phyloP scores from a whole-genome alignment of 1,140 invertebrate genomes.

The Drosophila mojavensis region DNA sequence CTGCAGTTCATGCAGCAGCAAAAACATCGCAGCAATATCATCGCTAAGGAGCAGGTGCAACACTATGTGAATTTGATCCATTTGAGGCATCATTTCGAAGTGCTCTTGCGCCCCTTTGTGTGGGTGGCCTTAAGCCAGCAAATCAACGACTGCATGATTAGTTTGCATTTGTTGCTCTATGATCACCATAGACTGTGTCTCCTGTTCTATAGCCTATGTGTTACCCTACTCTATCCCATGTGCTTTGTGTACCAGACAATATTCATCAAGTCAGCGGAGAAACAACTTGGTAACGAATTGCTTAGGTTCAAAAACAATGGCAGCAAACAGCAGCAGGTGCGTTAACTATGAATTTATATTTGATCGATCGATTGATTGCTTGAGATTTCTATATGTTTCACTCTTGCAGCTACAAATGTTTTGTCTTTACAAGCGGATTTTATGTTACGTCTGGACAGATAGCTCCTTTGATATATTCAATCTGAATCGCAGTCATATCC shows the following conservation, averaged over 20 bases:
- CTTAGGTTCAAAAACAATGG: constrained; percentile 9
- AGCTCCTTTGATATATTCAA: constrained; percentile 29
- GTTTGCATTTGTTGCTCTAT: constrained; percentile 41
- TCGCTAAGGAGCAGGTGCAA: neutral
- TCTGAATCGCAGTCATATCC: constrained; percentile 23
- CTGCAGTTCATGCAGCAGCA: neutral
- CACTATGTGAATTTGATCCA: constrained; percentile 41
- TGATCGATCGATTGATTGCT: no score
- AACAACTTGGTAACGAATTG: constrained; percentile 33
- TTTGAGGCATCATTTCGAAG: constrained; percentile 41
- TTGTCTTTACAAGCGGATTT: constrained; percentile 27
- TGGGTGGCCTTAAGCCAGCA: constrained; percentile 16
- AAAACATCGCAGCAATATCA: neutral
- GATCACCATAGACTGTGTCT: neutral
- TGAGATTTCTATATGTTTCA: neutral
- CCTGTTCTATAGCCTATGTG: neutral
- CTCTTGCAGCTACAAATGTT: constrained; percentile 43
- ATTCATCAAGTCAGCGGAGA: constrained; percentile 14
- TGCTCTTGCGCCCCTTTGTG: constrained; percentile 46
- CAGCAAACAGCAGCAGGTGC: constrained; percentile 23
- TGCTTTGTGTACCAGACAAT: constrained; percentile 27
- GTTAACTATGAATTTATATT: neutral
- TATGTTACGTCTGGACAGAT: neutral
- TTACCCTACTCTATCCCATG: constrained; percentile 7
- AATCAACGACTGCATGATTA: neutral